phyloP scores from a whole-genome alignment of 2,888 invertebrate species.

The Pseudococcus viburni region DNA sequence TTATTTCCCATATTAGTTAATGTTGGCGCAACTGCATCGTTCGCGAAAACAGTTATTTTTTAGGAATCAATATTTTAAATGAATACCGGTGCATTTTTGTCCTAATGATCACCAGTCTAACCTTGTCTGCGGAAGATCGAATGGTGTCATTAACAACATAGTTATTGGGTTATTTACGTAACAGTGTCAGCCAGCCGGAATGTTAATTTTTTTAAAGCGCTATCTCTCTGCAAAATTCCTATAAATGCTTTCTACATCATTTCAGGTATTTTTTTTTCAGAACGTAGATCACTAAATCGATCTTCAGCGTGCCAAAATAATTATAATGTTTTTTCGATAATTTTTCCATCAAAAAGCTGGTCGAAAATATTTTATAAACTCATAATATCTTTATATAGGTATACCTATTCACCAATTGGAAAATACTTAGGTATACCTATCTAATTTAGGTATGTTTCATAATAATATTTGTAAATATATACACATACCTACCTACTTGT shows the following conservation, averaged over 20 bases:
- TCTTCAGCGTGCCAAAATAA: too few species aligned
- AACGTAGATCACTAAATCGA: not conserved
- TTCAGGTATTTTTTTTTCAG: not conserved
- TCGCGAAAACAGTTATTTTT: not conserved
- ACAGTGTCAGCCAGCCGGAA: constrained; percentile 18
- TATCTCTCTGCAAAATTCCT: not conserved
- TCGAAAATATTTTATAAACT: too few species aligned
- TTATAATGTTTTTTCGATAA: too few species aligned
- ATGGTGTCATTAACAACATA: constrained; percentile 57
- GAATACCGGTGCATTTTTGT: not conserved
- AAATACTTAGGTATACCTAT: too few species aligned
- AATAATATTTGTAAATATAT: too few species aligned
- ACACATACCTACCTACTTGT: not conserved
- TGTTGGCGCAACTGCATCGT: not conserved
- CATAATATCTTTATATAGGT: too few species aligned
- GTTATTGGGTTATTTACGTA: constrained; percentile 54
- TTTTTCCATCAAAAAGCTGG: too few species aligned
- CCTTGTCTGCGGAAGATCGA: constrained; percentile 53
- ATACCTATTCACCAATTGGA: too few species aligned
- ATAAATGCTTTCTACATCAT: not conserved
- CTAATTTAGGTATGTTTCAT: too few species aligned
- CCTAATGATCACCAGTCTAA: constrained; percentile 13
- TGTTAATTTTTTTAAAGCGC: constrained; percentile 46
- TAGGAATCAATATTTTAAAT: not conserved
- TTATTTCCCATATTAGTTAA: not conserved